Evolutionary conservation across 2,797 vertebrate genomes (phyloP).

Genomic region (Eulemur rubriventer): DNA sequence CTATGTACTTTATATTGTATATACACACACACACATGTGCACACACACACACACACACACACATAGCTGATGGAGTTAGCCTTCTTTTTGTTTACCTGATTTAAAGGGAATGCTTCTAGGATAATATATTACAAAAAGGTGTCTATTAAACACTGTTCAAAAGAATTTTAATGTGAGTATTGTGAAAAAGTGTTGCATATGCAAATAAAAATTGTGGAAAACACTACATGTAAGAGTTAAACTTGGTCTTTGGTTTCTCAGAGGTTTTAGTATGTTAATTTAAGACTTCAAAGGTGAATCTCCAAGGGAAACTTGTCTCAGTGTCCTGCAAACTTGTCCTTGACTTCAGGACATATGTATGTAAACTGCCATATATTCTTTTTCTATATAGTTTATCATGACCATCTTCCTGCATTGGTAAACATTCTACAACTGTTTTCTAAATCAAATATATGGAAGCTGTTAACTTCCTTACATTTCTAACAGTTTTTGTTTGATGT

Average conservation of each 20-base stretch:
- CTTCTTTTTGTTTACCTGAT: not conserved
- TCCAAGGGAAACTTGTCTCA: not conserved
- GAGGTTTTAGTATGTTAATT: not conserved
- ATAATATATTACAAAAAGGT: not conserved
- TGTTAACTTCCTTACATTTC: not conserved
- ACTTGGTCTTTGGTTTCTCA: not conserved
- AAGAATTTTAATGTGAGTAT: not conserved
- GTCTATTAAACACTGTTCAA: not conserved
- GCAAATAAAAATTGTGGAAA: not conserved
- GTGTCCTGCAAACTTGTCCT: not conserved
- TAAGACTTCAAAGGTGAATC: not conserved
- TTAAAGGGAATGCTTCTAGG: not conserved
- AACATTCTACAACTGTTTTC: not conserved
- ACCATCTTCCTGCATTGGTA: not conserved
- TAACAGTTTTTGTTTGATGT: not conserved
- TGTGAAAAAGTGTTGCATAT: not conserved
- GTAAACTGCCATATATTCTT: not conserved
- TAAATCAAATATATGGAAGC: not conserved
- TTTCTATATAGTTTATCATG: not conserved
- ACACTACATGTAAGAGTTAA: not conserved
- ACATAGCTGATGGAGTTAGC: not conserved
- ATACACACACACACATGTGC: rapidly evolving
- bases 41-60: not conserved
- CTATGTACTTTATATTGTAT: not conserved
- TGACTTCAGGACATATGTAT: not conserved